Evolutionary conservation across 2,888 invertebrate species (phyloP), one percentile per base, ranked within the genome.

Genomic region (Diplolepis rosae): DNA sequence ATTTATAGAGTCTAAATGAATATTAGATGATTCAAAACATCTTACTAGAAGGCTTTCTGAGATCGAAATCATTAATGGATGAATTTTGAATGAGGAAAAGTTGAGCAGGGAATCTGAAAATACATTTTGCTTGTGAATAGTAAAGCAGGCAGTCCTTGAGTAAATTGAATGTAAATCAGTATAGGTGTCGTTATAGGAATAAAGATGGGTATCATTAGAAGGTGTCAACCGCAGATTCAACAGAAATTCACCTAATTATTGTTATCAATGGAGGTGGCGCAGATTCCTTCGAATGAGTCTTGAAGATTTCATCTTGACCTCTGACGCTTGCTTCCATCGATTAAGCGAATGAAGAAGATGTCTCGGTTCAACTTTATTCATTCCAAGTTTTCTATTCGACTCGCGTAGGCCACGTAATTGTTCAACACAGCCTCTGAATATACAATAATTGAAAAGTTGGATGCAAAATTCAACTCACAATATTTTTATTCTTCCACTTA

Each of bases 81-180:
- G 5, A 61, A 35, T 35, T 61, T 61, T 24, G 61, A 61, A 61
- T 39, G 11, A 22, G 24, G 5, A 13, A 22, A 61, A 61, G 24
- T 61, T 7, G 39, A 13, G 13, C 39, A 27, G 2, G 61, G 15
- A 61, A 61, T 61, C 39, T 24, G 13, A 39, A 24, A 39, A 61
- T 61, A 61, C 35, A 39, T 39, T 56, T 56, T 35, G 35, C 22
- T 35, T 3, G 39, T 39, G 61, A 61, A 61, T 61, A 61, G 39
- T 24, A 35, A 22, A 13, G 39, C 32, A 39, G 71, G 65, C 56
- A 61, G 70, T 66, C 68, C 77, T 77, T 42, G 74, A 77, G 73
- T 73, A 77, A 77, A 77, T 77, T 77, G 77, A 70, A 74, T 76
- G 74, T 73, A 73, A 74, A 48, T 76, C 72, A 52, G 52, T n/a